A percentile compares a stretch with the other conserved stretches of the same genome.
phyloP scores from a whole-genome alignment of 2,797 vertebrate species.

The Pangasius sanitwongsei region DNA sequence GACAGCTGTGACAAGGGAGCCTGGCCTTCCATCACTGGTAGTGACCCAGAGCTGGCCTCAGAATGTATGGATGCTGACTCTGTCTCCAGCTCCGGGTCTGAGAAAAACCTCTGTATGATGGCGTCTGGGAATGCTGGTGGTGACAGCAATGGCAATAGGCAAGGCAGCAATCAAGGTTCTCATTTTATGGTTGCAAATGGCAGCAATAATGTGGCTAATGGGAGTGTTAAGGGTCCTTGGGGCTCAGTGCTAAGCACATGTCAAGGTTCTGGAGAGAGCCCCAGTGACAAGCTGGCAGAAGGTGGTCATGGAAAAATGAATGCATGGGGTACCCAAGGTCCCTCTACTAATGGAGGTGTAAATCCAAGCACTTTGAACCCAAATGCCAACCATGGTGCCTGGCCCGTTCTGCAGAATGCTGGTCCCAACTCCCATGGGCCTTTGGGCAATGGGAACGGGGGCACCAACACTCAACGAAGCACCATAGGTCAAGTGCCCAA shows the following conservation, averaged over 20 bases:
- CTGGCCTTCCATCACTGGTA: constrained; percentile 84
- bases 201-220: constrained; percentile 92
- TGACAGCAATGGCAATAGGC: constrained; percentile 81
- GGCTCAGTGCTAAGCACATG: constrained; percentile 82
- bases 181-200: constrained; percentile 68
- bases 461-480: constrained; percentile 80
- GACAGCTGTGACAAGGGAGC: constrained; percentile 82
- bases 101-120: constrained; percentile 86
- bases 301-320: constrained; percentile 81
- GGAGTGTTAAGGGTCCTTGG: constrained; percentile 81
- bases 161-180: constrained; percentile 74
- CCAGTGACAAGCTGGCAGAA: constrained; percentile 77
- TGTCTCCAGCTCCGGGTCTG: constrained; percentile 87
- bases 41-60: constrained; percentile 89
- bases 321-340: constrained; percentile 88
- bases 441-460: constrained; percentile 75
- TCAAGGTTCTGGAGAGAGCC: constrained; percentile 79
- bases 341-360: constrained; percentile 88
- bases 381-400: constrained; percentile 95
- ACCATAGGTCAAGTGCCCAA: constrained; percentile 83
- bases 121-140: constrained; percentile 78
- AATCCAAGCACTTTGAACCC: constrained; percentile 95
- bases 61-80: constrained; percentile 96
- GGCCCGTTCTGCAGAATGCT: constrained; percentile 83
- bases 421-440: constrained; percentile 85